A percentile compares a stretch with the other conserved stretches of the same genome.
Conservation (phyloP, 2,113 vertebrate species). For the Meleagris gallopavo region DNA sequence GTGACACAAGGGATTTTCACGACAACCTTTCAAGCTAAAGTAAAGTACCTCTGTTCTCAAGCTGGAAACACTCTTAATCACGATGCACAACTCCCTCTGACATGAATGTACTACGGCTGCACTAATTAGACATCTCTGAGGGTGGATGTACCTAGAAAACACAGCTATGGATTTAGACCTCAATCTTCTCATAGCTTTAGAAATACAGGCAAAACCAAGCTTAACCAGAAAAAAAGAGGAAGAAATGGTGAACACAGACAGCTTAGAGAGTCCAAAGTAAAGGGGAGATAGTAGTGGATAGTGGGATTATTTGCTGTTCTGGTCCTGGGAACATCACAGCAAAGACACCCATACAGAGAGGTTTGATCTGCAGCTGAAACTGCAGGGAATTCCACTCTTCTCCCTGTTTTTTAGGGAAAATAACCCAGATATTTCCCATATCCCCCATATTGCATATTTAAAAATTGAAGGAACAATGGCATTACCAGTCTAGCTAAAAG, state of each 20-base stretch:
- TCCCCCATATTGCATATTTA: background rate
- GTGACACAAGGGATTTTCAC: conserved; percentile 18
- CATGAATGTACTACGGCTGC: background rate
- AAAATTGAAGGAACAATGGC: background rate
- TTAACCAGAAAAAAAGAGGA: background rate
- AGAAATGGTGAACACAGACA: background rate
- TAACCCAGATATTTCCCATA: background rate
- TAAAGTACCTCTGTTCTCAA: background rate
- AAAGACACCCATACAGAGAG: background rate
- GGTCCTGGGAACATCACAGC: background rate
- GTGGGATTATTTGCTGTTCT: background rate
- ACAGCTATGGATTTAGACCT: background rate
- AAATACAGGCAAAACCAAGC: background rate
- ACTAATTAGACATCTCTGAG: background rate
- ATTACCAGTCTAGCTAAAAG: background rate
- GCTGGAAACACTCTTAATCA: conserved; percentile 36
- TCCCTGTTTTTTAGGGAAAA: background rate
- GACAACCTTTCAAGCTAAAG: conserved; percentile 32
- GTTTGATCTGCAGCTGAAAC: background rate
- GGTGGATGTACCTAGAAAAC: background rate
- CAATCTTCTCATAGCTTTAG: background rate
- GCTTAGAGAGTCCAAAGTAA: background rate
- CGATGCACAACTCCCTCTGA: background rate
- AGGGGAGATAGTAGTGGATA: background rate
- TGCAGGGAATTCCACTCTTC: background rate